phyloP scores from a whole-genome alignment of 2,797 vertebrate species.

The Girardinus metallicus region DNA sequence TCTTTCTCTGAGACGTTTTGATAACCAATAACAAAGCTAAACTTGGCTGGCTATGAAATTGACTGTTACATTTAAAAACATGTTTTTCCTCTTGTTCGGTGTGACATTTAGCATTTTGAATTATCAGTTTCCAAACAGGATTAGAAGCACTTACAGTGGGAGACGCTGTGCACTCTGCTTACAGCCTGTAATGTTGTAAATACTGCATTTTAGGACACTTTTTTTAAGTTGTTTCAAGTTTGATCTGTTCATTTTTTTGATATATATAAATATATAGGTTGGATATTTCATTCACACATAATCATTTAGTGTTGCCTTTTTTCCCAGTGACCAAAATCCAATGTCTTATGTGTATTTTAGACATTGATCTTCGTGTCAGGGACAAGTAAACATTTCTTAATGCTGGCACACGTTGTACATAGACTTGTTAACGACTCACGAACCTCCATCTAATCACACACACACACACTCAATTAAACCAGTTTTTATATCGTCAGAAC shows the following conservation, averaged over 20 bases:
- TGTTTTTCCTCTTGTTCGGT: constrained; percentile 49
- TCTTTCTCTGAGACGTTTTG: constrained; percentile 75
- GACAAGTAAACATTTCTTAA: constrained; percentile 71
- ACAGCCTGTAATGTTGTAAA: constrained; percentile 78
- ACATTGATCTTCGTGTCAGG: constrained; percentile 77
- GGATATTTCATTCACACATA: constrained; percentile 71
- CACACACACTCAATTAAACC: constrained; percentile 68
- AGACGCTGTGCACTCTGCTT: constrained; percentile 76
- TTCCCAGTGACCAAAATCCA: constrained; percentile 78
- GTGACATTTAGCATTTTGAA: constrained; percentile 68
- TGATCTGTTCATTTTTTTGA: constrained; percentile 67
- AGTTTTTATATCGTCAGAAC: constrained; percentile 68
- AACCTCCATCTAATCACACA: constrained; percentile 72
- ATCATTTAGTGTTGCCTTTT: constrained; percentile 76
- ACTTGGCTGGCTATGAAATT: constrained; percentile 79
- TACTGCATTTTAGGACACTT: constrained; percentile 69
- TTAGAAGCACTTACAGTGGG: constrained; percentile 74
- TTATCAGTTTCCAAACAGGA: constrained; percentile 71
- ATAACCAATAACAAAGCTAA: constrained; percentile 77
- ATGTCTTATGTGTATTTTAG: constrained; percentile 78
- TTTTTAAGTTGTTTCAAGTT: constrained; percentile 67
- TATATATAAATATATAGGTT: constrained; percentile 44
- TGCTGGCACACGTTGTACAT: constrained; percentile 73
- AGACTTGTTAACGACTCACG: constrained; percentile 67
- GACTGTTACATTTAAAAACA: constrained; percentile 79